phyloP scores from a whole-genome alignment of 2,113 vertebrate species.

The Nannospalax galili region DNA sequence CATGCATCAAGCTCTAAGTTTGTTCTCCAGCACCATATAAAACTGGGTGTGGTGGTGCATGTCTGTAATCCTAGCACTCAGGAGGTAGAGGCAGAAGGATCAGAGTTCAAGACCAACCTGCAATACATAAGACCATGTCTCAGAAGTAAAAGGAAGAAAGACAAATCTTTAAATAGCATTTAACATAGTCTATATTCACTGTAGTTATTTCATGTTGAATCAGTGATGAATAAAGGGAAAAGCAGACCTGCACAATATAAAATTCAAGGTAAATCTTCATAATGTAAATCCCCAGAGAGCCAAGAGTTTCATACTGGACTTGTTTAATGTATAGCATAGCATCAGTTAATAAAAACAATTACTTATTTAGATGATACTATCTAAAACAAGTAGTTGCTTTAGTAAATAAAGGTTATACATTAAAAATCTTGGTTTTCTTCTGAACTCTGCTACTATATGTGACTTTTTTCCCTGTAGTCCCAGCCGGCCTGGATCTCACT shows the following conservation, averaged over 20 bases:
- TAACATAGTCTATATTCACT: background rate
- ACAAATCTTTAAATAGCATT: constrained; percentile 20
- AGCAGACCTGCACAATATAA: constrained; percentile 1
- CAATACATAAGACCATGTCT: background rate
- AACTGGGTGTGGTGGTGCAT: background rate
- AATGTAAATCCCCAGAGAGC: background rate
- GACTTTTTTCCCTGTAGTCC: background rate
- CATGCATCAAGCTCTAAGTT: background rate
- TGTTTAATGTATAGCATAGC: background rate
- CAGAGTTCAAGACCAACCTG: background rate
- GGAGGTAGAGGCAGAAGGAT: background rate
- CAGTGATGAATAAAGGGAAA: background rate
- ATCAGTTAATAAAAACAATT: background rate
- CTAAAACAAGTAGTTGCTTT: constrained; percentile 26
- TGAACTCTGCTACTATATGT: background rate
- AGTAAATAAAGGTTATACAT: constrained; percentile 37
- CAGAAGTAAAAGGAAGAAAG: constrained; percentile 19
- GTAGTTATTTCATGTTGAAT: constrained; percentile 26
- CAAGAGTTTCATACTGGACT: constrained; percentile 42
- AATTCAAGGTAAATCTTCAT: background rate
- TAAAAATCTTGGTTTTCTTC: constrained; percentile 54
- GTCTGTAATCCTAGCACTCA: background rate
- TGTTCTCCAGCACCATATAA: background rate
- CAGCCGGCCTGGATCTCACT: no score
- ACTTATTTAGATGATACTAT: background rate